Evolutionary conservation across 2,888 invertebrate genomes (phyloP), one percentile per base, ranked within the genome.

Genomic region (Beris chalybata): DNA sequence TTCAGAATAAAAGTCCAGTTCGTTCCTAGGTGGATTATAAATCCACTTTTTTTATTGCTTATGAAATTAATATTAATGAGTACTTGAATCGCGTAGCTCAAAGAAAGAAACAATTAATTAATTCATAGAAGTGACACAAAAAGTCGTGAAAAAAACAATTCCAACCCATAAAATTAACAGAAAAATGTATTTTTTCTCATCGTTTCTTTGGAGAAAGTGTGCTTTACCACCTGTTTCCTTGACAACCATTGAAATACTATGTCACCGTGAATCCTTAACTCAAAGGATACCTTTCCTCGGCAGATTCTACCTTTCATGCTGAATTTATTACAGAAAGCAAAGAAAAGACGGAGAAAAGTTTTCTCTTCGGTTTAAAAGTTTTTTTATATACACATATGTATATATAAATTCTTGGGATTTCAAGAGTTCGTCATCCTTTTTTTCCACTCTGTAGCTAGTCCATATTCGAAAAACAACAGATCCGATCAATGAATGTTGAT

Each of bases 181-280:
- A 56, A 56, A 56, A 38, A 43, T 38, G 43, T 38, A 54, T 54
- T 56, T 38, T 56, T 43, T 56, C 38, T 56, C 55, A 38, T 56
- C 38, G 15, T n/a, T 56, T 22, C 15, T 38, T 38, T 38, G 32
- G 5, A 15, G 55, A 38, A 38, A 13, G 11, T 15, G 22, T 13
- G 38, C 55, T 56, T 56, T 32, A 38, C 15, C 55, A 56, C 55
- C 55, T 56, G 55, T 56, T 56, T 56, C 55, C 55, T 5, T 38
- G 38, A 38, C 22, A 38, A 29, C 55, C 38, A 56, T 56, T 56
- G 55, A 56, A 56, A 43, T 56, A 56, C 38, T 56, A 38, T 56
- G 55, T 56, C 55, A 56, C 55, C 43, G 22, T 56, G 55, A 56
- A 56, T 38, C 55, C 55, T 43, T 56, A 43, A 56, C 55, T 56